These are phyloP conservation scores for Peromyscus polionotus DNA, from an alignment of 2,113 vertebrate genomes.

Conservation along the genomic window DNA sequence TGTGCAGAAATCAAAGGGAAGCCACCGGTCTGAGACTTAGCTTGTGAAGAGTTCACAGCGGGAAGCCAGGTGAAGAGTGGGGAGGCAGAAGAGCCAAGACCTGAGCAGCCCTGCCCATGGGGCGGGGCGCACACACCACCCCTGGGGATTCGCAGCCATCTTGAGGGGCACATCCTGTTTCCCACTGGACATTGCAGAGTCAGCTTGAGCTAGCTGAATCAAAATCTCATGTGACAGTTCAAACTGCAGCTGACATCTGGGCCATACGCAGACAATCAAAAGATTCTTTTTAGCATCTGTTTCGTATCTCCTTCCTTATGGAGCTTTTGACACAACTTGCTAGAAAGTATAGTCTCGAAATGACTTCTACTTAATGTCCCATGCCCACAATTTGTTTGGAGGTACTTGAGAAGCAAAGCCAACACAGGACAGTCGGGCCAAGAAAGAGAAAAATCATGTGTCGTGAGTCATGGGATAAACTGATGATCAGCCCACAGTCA, in stretches of 20 bases:
- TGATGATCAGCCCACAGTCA: not conserved
- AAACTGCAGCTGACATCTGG: slow-evolving; percentile 39
- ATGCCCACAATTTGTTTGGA: not conserved
- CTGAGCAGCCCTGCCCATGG: not conserved
- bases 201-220: slow-evolving; percentile 33
- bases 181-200: not conserved
- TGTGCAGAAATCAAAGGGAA: not conserved
- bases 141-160: fast-evolving
- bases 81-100: no score
- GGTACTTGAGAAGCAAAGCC: not conserved
- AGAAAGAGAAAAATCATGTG: not conserved
- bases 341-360: not conserved
- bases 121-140: no score
- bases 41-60: not conserved
- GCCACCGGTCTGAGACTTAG: not conserved
- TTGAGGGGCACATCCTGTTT: not conserved
- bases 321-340: slow-evolving; percentile 31
- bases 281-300: slow-evolving; percentile 14
- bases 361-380: not conserved
- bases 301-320: not conserved
- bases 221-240: not conserved
- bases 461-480: not conserved
- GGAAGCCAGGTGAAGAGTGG: not conserved
- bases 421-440: not conserved
- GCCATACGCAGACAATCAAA: not conserved